Conservation (phyloP, 2,113 vertebrate genomes). For the Corythoichthys intestinalis region DNA sequence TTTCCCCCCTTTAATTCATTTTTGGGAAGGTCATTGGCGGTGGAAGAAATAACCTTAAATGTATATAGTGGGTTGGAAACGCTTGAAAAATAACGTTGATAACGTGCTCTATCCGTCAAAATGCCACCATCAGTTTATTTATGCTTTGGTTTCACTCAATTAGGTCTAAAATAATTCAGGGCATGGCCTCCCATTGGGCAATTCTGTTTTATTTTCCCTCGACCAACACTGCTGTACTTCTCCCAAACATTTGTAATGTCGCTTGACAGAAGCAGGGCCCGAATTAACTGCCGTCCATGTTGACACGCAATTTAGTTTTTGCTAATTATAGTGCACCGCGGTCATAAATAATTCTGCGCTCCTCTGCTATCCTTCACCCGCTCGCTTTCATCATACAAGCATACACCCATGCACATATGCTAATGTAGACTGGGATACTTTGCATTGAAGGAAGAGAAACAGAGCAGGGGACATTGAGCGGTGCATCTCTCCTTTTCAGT, state of each 20-base stretch:
- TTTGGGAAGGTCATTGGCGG: not conserved
- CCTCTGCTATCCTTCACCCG: conserved; percentile 31
- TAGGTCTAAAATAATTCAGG: conserved; percentile 36
- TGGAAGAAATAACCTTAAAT: not conserved
- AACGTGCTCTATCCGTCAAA: not conserved
- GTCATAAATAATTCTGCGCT: conserved; percentile 65
- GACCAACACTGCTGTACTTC: conserved; percentile 21
- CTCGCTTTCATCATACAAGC: conserved; percentile 19
- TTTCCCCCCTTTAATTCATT: not conserved
- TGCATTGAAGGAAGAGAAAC: conserved; percentile 2
- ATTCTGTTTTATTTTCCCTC: conserved; percentile 18
- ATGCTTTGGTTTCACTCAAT: conserved; percentile 32
- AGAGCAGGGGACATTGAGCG: conserved; percentile 36
- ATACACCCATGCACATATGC: conserved; percentile 49
- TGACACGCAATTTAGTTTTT: conserved; percentile 68
- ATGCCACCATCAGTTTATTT: conserved; percentile 24
- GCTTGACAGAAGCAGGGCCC: conserved; percentile 48
- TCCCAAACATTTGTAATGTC: conserved; percentile 42
- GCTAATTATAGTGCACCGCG: conserved; percentile 68
- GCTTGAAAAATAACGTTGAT: not conserved
- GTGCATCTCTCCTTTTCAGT: conserved; percentile 50
- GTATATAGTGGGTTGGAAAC: not conserved
- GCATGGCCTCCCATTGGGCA: conserved; percentile 28
- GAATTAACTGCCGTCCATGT: conserved; percentile 54
- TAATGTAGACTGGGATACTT: conserved; percentile 29